Base-by-base conservation (phyloP, 53 echinoderm and acorn worm species). In the Antedon mediterranea region DNA sequence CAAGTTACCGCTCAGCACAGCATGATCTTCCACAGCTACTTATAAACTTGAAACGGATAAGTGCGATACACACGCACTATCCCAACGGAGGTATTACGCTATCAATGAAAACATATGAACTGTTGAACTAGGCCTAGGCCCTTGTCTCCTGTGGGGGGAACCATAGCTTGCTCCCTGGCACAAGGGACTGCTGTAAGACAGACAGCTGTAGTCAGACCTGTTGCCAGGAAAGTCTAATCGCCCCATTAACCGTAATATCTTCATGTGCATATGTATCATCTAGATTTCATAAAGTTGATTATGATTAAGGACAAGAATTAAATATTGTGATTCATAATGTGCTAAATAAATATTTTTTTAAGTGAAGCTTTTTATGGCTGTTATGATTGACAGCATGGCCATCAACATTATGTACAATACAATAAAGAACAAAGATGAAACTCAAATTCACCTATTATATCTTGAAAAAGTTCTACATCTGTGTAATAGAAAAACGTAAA, bases 141-240 rank as follows among this genome's bases (percentile, higher is more conserved):
- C 57, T 57, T 2, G 57, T 57, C 57, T 57, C 57, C 57, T 57
- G 57, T 57, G 57, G 57, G 23, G n/a, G 2, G 23, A 13, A 37
- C 57, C 57, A 57, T 57, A 18, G 57, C 11, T 57, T 57, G 57
- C 57, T 57, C 23, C 57, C 23, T 23, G 57, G 57, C 23, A 57
- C 57, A 13, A 23, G 23, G 57, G 57, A 26, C 9, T 26, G 3
- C 2, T 23, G 9, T 57, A 11, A 57, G 57, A 13, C 57, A 57
- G 57, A 57, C 57, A 11, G 57, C 9, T 57, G 57, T 57, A 57
- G 9, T 57, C 57, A 37, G 57, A 57, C 14, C 57, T 57, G 57
- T 57, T 57, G 57, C 57, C 57, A 57, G 57, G 57, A 57, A 57
- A 57, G 57, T 57, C 57, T 57, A 57, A 57, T 57, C 57, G 57